A percentile compares a stretch with the other conserved stretches of the same genome.
phyloP scores from a whole-genome alignment of 2,888 invertebrate genomes.

The Halictus ligatus region DNA sequence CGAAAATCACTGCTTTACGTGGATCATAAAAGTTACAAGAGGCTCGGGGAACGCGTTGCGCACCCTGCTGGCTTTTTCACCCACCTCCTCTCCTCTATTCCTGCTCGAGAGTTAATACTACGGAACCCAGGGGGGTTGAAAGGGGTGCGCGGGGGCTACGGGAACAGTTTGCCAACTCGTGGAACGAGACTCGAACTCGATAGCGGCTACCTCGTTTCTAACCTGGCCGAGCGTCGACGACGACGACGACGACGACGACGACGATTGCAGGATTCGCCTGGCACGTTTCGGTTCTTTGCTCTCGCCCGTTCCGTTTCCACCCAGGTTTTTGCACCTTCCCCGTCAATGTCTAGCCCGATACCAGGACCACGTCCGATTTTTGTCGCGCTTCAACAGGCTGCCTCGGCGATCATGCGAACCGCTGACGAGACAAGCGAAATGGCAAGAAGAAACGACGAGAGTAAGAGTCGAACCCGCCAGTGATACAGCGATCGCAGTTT shows the following conservation, averaged over 20 bases:
- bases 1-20: conserved; percentile 78
- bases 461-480: conserved; percentile 76
- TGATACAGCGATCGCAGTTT: conserved; percentile 77
- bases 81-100: conserved; percentile 1
- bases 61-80: conserved; percentile 44
- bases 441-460: conserved; percentile 42
- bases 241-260: conserved; percentile 4
- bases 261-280: conserved; percentile 47
- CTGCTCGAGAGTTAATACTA: conserved; percentile 74
- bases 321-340: conserved; percentile 74
- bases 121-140: conserved; percentile 51
- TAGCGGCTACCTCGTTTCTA: conserved; percentile 64
- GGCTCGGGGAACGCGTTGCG: conserved; percentile 73
- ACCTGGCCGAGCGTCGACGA: conserved; percentile 44
- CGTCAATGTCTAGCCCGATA: conserved; percentile 66
- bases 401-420: conserved; percentile 25
- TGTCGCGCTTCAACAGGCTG: conserved; percentile 27
- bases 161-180: conserved; percentile 82
- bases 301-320: conserved; percentile 45
- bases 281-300: conserved; percentile 69
- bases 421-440: conserved; percentile 40
- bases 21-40: conserved; percentile 80
- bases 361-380: conserved; percentile 27
- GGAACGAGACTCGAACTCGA: conserved; percentile 78
- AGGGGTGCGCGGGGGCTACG: conserved; percentile 64